These are phyloP conservation scores for Platysternon megacephalum DNA, from an alignment of 2,113 vertebrate species.

Conservation along the genomic window DNA sequence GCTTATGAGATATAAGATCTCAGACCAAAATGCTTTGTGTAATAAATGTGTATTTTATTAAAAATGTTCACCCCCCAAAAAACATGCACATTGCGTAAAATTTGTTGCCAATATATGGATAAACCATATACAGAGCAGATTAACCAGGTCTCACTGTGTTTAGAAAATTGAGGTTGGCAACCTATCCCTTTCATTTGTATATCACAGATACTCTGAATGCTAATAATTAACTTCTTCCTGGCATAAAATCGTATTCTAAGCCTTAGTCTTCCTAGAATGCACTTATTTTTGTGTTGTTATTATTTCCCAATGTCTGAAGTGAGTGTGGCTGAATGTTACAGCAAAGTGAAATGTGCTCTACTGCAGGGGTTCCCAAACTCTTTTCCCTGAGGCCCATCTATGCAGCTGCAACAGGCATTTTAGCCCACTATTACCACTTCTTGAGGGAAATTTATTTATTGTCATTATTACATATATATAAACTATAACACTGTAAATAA, in stretches of 20 bases:
- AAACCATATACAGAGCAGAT: not conserved
- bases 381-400: not conserved
- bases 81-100: not conserved
- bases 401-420: not conserved
- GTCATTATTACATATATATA: not conserved
- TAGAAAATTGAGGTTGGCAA: not conserved
- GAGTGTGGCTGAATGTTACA: slow-evolving; percentile 1
- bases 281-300: slow-evolving; percentile 37
- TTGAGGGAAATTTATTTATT: not conserved
- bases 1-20: not conserved
- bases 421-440: not conserved
- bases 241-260: not conserved
- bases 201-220: not conserved
- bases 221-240: not conserved
- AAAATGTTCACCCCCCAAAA: not conserved
- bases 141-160: not conserved
- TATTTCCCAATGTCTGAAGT: not conserved
- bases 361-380: not conserved
- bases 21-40: not conserved
- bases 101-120: not conserved
- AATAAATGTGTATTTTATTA: not conserved
- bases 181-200: not conserved
- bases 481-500: not conserved
- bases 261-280: not conserved
- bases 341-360: not conserved